phyloP scores from a whole-genome alignment of 2,113 vertebrate species.

The Pardalotus punctatus region DNA sequence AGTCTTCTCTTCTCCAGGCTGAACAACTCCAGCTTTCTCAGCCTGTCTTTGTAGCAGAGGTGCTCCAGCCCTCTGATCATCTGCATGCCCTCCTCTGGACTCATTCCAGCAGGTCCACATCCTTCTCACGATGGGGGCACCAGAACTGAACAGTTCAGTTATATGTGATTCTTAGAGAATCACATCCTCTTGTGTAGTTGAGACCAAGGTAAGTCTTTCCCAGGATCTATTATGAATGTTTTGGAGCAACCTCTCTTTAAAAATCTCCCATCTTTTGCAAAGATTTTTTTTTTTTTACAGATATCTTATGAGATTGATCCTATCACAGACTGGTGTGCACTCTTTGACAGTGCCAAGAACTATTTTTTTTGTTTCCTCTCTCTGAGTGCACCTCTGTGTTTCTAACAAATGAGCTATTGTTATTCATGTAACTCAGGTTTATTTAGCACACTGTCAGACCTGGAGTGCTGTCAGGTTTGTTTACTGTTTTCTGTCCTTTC shows the following conservation, averaged over 20 bases:
- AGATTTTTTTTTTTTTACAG: neutral
- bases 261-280: neutral
- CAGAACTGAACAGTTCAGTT: neutral
- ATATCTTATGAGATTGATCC: neutral
- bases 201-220: neutral
- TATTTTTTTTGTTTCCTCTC: neutral
- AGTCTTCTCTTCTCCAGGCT: neutral
- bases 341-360: neutral
- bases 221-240: neutral
- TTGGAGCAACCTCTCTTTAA: neutral
- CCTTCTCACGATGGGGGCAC: neutral
- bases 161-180: neutral
- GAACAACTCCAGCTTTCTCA: neutral
- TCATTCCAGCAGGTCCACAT: rapidly evolving
- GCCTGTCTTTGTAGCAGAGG: neutral
- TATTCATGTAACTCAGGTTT: neutral
- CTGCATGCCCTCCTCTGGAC: neutral
- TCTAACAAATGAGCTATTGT: neutral
- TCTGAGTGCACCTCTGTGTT: neutral
- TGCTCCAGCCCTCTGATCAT: neutral
- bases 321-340: neutral
- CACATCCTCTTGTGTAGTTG: neutral
- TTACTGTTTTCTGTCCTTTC: conserved; percentile 17
- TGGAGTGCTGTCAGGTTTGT: neutral
- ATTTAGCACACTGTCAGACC: neutral